Evolutionary conservation across 2,888 invertebrate species (phyloP), one percentile per base, ranked within the genome.

Genomic region (Agonopterix arenella): DNA sequence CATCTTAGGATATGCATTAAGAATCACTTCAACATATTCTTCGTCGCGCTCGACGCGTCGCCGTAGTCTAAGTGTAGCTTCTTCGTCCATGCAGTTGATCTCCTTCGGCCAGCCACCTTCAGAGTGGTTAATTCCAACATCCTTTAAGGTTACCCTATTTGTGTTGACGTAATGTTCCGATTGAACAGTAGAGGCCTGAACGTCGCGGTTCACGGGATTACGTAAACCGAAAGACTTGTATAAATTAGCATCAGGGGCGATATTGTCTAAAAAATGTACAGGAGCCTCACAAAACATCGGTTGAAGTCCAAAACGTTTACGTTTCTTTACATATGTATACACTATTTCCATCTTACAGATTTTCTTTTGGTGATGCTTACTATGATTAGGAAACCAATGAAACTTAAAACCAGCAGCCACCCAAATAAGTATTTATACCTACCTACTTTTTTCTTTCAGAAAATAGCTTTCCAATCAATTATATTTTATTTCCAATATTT

Each of bases 101-200:
- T 96, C 95, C 69, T 93, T 93, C 0, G 95, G 94, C 95, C 95
- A 96, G 2, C 95, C 96, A 43, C 96, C 96, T 77, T 95, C 95
- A 10, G 80, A 81, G 68, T 96, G 95, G 54, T 91, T 91, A 62
- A 93, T 86, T 3, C 94, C 93, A 36, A 80, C 78, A 7, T 68
- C 54, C 28, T 80, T 76, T 49, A 81, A 80, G 46, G 85, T 88
- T 37, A 91, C 86, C 55, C 86, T 90, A 44, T 58, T 68, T 10
- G 94, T 94, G 62, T 93, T 93, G 8, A 91, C 82, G 61, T 81
- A 72, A 42, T 84, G 78, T 49, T 76, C 66, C 5, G 83, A 75
- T 48, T 70, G 68, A 36, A 59, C 60, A 51, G 64, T 64, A 7
- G 68, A 64, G n/a, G 73, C 77, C 59, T 90, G 90, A 4, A 76